These are phyloP conservation scores for Tridacna gigas DNA, from an alignment of 2,888 invertebrate genomes.

Conservation along the genomic window DNA sequence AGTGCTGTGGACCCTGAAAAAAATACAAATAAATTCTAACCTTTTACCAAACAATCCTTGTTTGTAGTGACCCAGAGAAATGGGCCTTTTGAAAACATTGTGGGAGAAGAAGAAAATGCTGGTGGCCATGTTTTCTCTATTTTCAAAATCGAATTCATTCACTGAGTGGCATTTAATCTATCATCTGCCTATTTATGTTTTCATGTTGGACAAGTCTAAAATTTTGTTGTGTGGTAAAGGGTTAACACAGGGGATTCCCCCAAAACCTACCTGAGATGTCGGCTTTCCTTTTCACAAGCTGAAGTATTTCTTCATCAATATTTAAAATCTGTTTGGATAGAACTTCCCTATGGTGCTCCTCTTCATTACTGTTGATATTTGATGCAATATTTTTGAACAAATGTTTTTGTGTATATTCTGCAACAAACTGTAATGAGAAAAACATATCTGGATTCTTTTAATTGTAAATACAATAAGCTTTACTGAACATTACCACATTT, in stretches of 20 bases:
- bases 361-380: conserved; percentile 40
- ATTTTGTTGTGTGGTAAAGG: too few relatives aligned
- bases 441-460: neutral
- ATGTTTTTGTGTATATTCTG: conserved; percentile 95
- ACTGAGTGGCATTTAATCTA: too few relatives aligned
- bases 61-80: too few relatives aligned
- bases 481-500: neutral
- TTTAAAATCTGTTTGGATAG: conserved; percentile 93
- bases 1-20: conserved; percentile 94
- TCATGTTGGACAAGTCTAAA: too few relatives aligned
- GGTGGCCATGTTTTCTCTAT: too few relatives aligned
- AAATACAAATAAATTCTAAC: too few relatives aligned
- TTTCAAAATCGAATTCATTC: too few relatives aligned
- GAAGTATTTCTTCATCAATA: conserved; percentile 92
- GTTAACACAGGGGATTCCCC: too few relatives aligned
- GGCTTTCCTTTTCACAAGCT: conserved; percentile 91
- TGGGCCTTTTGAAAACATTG: too few relatives aligned
- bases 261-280: conserved; percentile 87
- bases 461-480: neutral
- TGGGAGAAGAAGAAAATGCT: too few relatives aligned
- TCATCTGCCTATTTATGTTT: too few relatives aligned
- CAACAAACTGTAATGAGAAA: conserved; percentile 87
- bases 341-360: conserved; percentile 87
- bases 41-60: too few relatives aligned
- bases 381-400: conserved; percentile 86